Evolutionary conservation across 2,797 vertebrate genomes (phyloP).

Genomic region (Tarsius wallacei): DNA sequence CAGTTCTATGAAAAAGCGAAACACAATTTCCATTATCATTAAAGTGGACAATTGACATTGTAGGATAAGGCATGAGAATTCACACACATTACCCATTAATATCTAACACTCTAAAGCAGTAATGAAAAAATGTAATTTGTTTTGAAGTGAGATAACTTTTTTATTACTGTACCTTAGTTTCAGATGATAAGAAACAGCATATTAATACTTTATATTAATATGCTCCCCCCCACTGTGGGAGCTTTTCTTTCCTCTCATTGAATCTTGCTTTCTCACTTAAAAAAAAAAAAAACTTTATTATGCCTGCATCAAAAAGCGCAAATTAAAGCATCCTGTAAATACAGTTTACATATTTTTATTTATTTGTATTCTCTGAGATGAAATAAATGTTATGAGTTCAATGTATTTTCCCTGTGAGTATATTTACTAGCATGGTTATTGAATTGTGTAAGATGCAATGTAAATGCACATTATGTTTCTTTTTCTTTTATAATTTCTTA

Average conservation of each 20-base stretch:
- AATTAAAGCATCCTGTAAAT: neutral
- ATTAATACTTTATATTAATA: constrained; percentile 50
- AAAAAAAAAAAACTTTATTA: neutral
- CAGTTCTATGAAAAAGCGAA: neutral
- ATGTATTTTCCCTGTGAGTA: neutral
- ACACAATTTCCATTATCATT: neutral
- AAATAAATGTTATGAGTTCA: neutral
- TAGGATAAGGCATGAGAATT: neutral
- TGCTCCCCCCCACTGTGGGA: too few relatives aligned
- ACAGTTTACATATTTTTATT: neutral
- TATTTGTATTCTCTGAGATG: neutral
- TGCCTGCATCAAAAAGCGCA: neutral
- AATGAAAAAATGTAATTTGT: constrained; percentile 76
- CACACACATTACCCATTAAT: constrained; percentile 75
- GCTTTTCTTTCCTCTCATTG: too few relatives aligned
- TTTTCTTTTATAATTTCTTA: neutral
- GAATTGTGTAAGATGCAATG: neutral
- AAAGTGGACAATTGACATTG: neutral
- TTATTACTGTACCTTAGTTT: constrained; percentile 71
- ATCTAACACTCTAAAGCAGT: constrained; percentile 67
- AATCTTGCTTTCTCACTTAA: too few relatives aligned
- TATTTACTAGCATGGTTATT: neutral
- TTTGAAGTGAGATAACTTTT: constrained; percentile 82
- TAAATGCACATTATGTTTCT: neutral
- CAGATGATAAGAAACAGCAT: constrained; percentile 73